phyloP scores from a whole-genome alignment of 30 jellyfish, hydroid and myxozoan species.

The Pelagia noctiluca region DNA sequence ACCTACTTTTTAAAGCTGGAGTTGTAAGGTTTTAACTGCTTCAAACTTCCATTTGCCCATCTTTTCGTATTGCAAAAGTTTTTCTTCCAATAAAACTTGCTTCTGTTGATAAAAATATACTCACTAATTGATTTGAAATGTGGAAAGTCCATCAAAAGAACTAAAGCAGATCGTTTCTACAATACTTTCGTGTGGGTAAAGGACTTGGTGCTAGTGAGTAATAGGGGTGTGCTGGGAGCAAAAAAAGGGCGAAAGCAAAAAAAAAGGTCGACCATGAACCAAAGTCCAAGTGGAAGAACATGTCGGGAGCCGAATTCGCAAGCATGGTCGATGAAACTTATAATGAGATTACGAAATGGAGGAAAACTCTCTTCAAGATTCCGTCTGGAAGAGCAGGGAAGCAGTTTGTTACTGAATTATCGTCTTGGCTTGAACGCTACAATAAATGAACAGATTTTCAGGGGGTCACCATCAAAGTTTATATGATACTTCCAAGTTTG shows the following conservation, averaged over 20 bases:
- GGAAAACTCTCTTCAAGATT: not conserved
- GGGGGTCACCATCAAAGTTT: not conserved
- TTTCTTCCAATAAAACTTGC: slow-evolving; percentile 4
- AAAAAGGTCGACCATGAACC: too few species aligned
- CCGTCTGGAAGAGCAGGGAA: slow-evolving; percentile 24
- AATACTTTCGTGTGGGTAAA: not conserved
- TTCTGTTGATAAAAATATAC: not conserved
- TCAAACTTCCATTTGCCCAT: not conserved
- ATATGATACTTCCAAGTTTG: slow-evolving; percentile 3
- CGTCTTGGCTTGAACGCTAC: slow-evolving; percentile 3
- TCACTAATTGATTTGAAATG: not conserved
- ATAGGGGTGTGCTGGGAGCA: not conserved
- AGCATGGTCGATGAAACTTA: not conserved
- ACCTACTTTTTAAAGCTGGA: not conserved
- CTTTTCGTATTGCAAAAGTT: slow-evolving; percentile 1
- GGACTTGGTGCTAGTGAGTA: not conserved
- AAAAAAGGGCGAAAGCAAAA: not conserved
- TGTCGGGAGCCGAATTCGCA: too few species aligned
- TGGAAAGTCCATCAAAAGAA: not conserved
- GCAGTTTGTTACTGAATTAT: not conserved
- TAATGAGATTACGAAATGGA: not conserved
- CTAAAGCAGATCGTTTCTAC: not conserved
- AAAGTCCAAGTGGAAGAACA: too few species aligned
- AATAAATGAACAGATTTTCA: not conserved
- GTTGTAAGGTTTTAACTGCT: not conserved